Evolutionary conservation across 92 coral and sea anemone species (phyloP), one percentile per base, ranked within the genome.

Genomic region (Umimayanthus kanabou): DNA sequence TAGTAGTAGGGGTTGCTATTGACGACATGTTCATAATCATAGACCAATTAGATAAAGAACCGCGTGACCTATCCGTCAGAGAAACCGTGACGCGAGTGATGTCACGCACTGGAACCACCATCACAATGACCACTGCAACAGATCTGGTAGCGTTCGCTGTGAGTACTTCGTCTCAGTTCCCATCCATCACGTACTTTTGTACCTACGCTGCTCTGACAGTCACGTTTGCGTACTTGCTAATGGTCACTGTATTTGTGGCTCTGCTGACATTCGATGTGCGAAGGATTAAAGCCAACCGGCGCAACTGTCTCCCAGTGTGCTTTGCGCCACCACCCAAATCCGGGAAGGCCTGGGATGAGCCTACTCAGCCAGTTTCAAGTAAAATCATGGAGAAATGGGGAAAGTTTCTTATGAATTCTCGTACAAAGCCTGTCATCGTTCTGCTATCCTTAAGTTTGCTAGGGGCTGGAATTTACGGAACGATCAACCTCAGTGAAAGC

Each of bases 81-180:
- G 89, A 96, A 15, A 93, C 95, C 7, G 93, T 96, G 82, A 89
- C 92, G 64, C 72, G 80, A 45, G 98, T 93, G 23, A 89, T 96
- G 90, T 86, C 94, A 30, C 94, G 85, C 70, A 92, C 98, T 6
- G 96, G 96, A 74, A 87, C 94, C 20, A 93, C 94, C 5, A 82
- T 93, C 58, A 93, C 96, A 74, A 93, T 93, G 96, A 93, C 96
- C 14, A 93, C 96, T 20, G 85, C 88, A 23, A 93, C 96, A 67
- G 96, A 93, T 86, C 87, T 93, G 86, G 96, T 93, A 20, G 94
- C 96, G 39, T 93, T 93, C 87, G 96, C 96, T 53, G 96, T 93
- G 18, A 91, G 96, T 83, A 91, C 94, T 5, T 90, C 94, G 39
- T 87, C 96, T 9, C 83, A 88, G n/a, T 94, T 94, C 65, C 94